Conservation (phyloP, 37 sponge, comb jelly and placozoan genomes). For the Sycon ciliatum region DNA sequence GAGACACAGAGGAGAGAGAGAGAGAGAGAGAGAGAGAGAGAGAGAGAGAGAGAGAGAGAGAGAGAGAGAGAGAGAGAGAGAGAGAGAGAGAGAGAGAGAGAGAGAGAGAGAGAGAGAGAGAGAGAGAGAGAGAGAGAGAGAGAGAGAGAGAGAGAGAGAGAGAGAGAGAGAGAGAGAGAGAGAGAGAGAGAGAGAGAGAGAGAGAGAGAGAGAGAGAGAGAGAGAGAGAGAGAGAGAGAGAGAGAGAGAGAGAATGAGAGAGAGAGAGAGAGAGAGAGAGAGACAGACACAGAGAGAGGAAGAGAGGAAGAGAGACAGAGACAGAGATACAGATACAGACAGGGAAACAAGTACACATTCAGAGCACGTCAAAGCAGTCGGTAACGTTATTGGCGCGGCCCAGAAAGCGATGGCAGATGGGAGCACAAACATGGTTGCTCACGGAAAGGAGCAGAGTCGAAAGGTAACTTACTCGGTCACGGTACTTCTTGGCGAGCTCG, state of each 20-base stretch:
- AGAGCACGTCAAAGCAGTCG: not conserved
- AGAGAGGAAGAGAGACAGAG: not conserved
- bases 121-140: not conserved
- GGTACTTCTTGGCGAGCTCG: constrained; percentile 71
- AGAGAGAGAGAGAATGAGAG: not conserved
- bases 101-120: not conserved
- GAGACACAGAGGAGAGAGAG: not conserved
- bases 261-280: not conserved
- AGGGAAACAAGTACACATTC: not conserved
- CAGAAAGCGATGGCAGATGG: not conserved
- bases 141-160: not conserved
- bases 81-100: too few relatives aligned
- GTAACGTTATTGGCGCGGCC: constrained; percentile 9
- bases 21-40: not conserved
- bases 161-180: not conserved
- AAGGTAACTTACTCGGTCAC: constrained; percentile 64
- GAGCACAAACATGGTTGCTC: not conserved
- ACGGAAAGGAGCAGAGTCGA: not conserved
- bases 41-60: not conserved
- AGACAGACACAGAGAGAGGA: not conserved
- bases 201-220: not conserved
- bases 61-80: not conserved
- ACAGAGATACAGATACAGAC: not conserved
- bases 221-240: not conserved
- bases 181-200: not conserved